phyloP scores from a whole-genome alignment of 2,888 invertebrate genomes.

The Yponomeuta plumbellus region DNA sequence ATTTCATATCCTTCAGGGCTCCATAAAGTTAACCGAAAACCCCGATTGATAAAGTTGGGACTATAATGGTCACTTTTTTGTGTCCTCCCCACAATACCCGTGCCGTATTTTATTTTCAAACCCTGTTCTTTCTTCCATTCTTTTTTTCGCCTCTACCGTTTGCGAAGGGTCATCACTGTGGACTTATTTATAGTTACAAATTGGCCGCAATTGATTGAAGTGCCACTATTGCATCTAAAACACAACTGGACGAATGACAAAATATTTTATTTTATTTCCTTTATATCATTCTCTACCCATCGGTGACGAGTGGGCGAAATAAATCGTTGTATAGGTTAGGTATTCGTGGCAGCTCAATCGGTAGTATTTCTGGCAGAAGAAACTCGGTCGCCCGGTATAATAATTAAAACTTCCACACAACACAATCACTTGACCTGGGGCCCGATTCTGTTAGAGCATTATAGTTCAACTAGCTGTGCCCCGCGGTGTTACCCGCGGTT shows the following conservation, averaged over 20 bases:
- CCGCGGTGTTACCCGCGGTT: too few relatives aligned
- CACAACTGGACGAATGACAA: neutral
- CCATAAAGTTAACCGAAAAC: constrained; percentile 1
- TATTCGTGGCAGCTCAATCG: neutral
- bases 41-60: constrained; percentile 2
- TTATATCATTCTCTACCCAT: neutral
- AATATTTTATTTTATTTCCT: neutral
- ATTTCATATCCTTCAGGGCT: constrained; percentile 4
- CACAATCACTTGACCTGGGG: too few relatives aligned
- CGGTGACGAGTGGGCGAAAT: neutral
- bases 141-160: neutral
- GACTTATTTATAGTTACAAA: neutral
- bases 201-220: neutral
- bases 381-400: neutral
- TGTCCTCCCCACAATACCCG: neutral
- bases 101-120: neutral
- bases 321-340: neutral
- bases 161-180: neutral
- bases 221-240: neutral
- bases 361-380: neutral
- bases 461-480: too few relatives aligned
- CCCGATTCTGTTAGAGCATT: too few relatives aligned
- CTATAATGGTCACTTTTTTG: neutral
- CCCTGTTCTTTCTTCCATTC: neutral
- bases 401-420: too few relatives aligned